Evolutionary conservation across 2,113 vertebrate species (phyloP).

Genomic region (Corythaixoides concolor): DNA sequence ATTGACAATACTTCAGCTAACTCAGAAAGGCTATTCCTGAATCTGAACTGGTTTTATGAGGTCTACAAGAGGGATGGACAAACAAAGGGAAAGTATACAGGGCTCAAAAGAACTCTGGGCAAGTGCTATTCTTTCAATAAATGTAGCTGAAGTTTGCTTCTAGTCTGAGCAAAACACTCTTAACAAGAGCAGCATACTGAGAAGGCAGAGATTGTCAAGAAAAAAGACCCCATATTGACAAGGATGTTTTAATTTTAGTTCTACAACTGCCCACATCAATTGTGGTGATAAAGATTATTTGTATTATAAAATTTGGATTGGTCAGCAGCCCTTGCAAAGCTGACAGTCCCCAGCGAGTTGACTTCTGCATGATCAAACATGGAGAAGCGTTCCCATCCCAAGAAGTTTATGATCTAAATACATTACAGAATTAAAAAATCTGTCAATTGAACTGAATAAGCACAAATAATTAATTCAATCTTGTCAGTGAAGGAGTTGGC

Average conservation of each 20-base stretch:
- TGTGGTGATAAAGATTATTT: neutral
- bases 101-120: neutral
- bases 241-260: neutral
- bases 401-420: neutral
- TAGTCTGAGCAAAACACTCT: neutral
- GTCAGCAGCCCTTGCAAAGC: neutral
- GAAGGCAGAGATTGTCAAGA: neutral
- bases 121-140: neutral
- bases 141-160: neutral
- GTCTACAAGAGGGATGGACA: neutral
- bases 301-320: neutral
- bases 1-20: neutral
- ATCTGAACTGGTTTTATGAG: neutral
- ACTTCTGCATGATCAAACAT: neutral
- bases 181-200: neutral
- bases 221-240: neutral
- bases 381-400: neutral
- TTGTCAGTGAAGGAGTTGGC: neutral
- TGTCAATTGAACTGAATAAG: neutral
- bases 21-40: neutral
- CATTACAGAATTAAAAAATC: neutral
- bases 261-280: neutral
- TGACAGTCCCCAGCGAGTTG: neutral
- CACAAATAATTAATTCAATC: neutral
- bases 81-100: neutral